Evolutionary conservation across 2,797 vertebrate genomes (phyloP).

Genomic region (Coluber constrictor): DNA sequence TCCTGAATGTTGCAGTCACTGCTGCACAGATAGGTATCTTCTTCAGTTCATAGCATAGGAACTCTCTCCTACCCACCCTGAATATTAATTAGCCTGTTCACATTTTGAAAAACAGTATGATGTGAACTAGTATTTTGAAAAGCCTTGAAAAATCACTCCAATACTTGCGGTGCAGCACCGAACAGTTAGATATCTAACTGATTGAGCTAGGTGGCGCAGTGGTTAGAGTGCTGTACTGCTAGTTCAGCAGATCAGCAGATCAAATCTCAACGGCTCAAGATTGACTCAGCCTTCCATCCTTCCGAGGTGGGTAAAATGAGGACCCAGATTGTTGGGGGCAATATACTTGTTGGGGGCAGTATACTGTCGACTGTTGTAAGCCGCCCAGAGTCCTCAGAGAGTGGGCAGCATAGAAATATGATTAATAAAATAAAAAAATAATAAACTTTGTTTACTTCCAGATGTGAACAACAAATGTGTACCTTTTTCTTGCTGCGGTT

Average conservation of each 20-base stretch:
- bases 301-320: too few species aligned
- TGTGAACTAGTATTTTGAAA: neutral
- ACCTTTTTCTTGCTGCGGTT: neutral
- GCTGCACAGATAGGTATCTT: neutral
- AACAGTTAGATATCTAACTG: neutral
- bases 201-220: too few species aligned
- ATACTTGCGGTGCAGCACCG: neutral
- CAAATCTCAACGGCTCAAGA: too few species aligned
- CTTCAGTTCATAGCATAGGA: neutral
- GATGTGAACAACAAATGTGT: neutral
- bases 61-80: neutral
- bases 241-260: too few species aligned
- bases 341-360: too few species aligned
- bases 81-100: neutral
- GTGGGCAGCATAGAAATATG: too few species aligned
- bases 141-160: neutral
- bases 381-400: too few species aligned
- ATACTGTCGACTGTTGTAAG: too few species aligned
- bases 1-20: neutral
- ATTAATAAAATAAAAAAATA: too few species aligned
- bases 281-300: too few species aligned
- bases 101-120: neutral
- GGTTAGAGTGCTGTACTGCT: too few species aligned
- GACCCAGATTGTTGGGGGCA: too few species aligned
- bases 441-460: neutral